Evolutionary conservation across 1,140 invertebrate species (phyloP), one percentile per base, ranked within the genome.

Genomic region (Megathymus violae): DNA sequence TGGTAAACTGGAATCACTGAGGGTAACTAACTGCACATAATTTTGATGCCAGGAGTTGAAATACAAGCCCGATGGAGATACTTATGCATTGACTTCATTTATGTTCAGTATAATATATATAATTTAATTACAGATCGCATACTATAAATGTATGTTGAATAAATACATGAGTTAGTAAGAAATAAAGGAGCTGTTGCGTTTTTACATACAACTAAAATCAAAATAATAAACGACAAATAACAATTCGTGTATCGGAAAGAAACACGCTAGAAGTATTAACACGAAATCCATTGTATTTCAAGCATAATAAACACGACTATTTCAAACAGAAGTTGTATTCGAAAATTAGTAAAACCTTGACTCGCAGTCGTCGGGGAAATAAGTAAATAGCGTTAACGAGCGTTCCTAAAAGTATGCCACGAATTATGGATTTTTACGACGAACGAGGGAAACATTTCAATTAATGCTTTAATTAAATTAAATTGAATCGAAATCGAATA

Each of bases 261-360:
- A 56, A 56, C n/a, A 19, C 25, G 13, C 40, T 43, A 43, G 40
- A 44, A 56, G 15, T 56, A 44, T 44, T 40, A 17, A 25, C 25
- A 41, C 52, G 15, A 36, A 44, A 44, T 43, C 52, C 52, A 44
- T 56, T 56, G 52, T 56, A 56, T 44, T 56, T 17, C 11, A 44
- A 17, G 22, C 14, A 44, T 56, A 56, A 56, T 31, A 31, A 31
- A 31, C 27, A 56, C 52, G 41, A 44, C 15, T 40, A 56, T 31
- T 15, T 38, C 40, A 31, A 44, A 56, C 40, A 25, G 40, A 17
- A 56, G 40, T 44, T 56, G 44, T 58, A 46, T 58, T 46, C 54
- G 54, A 58, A 58, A 58, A 40, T 41, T 46, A 36, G 54, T 58
- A 46, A 46, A 58, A 27, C 25, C 54, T 58, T 43, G 25, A 58